Conservation (phyloP, 2,113 vertebrate species). For the Ammodytes marinus region DNA sequence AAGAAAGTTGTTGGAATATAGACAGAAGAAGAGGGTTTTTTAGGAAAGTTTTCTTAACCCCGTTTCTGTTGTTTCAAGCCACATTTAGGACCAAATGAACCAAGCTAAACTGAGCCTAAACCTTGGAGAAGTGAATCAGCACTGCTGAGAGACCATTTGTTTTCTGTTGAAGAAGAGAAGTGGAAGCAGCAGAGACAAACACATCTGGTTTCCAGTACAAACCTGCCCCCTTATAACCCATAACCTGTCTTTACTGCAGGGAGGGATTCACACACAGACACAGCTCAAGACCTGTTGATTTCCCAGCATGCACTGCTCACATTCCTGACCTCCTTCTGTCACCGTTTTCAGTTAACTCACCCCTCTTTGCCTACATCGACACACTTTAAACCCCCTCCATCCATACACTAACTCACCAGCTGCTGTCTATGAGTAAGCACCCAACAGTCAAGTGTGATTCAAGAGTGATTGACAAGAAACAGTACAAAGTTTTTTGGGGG, state of each 20-base stretch:
- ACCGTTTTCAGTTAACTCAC: slow-evolving; percentile 68
- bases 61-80: background rate
- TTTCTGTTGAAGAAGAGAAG: slow-evolving; percentile 37
- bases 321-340: slow-evolving; percentile 85
- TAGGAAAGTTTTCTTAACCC: background rate
- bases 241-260: slow-evolving; percentile 72
- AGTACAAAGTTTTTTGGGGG: slow-evolving; percentile 4
- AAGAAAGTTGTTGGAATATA: slow-evolving; percentile 4
- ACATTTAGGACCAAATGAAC: slow-evolving; percentile 1
- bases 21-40: background rate
- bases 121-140: slow-evolving; percentile 21
- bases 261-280: slow-evolving; percentile 64
- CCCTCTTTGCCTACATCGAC: slow-evolving; percentile 40
- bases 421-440: slow-evolving; percentile 31
- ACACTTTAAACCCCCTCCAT: slow-evolving; percentile 14
- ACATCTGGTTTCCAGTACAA: slow-evolving; percentile 82
- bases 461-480: slow-evolving; percentile 40
- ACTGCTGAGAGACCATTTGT: slow-evolving; percentile 40
- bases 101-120: slow-evolving; percentile 29
- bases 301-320: slow-evolving; percentile 77
- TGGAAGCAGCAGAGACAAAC: slow-evolving; percentile 55
- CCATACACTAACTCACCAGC: background rate
- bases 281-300: slow-evolving; percentile 73
- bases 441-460: slow-evolving; percentile 39
- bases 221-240: slow-evolving; percentile 71